Base-by-base conservation (phyloP, 2,113 vertebrate genomes). In the Hyaena hyaena region DNA sequence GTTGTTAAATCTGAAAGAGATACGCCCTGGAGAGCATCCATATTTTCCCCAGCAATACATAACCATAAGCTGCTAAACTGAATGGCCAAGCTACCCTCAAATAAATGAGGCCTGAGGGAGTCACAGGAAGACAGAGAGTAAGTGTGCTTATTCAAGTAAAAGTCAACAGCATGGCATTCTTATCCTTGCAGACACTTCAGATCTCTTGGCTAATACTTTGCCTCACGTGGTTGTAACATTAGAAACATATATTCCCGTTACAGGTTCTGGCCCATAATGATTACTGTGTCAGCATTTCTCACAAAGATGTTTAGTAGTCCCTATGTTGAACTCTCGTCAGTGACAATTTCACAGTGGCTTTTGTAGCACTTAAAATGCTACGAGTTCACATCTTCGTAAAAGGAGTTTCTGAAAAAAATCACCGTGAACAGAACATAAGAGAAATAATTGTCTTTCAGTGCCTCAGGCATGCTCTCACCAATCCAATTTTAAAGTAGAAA, bases 401-500 rank as follows among this genome's bases (percentile, higher is more conserved):
- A 96, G 23, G 61, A 90, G n/a, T 96, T 96, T 98, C 68, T 74
- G 61, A 33, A 94, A 93, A 96, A 89, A 86, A 68, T 65, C 69
- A 77, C 82, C 58, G 4, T 35, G 5, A 96, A 7, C 35, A 73
- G 95, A 97, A 91, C 95, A 93, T 63, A 69, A 53, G 26, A 84
- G 55, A 92, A 68, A 97, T 97, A 98, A 97, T 93, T 97, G 58
- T 76, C 35, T 96, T 97, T 97, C 68, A 74, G 71, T 94, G 86
- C 84, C 77, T 76, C 26, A 61, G 96, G 50, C 94, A 74, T 53
- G 39, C 55, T 96, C 74, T 92, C 61, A 84, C 93, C 86, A 48
- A 94, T 58, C 11, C 96, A 98, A 21, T 88, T 98, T 97, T 87
- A 97, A 88, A 81, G 89, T 1, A 85, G 71, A 74, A 96, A 19